Evolutionary conservation across 2,797 vertebrate genomes (phyloP).

Genomic region (Xyrichtys novacula): DNA sequence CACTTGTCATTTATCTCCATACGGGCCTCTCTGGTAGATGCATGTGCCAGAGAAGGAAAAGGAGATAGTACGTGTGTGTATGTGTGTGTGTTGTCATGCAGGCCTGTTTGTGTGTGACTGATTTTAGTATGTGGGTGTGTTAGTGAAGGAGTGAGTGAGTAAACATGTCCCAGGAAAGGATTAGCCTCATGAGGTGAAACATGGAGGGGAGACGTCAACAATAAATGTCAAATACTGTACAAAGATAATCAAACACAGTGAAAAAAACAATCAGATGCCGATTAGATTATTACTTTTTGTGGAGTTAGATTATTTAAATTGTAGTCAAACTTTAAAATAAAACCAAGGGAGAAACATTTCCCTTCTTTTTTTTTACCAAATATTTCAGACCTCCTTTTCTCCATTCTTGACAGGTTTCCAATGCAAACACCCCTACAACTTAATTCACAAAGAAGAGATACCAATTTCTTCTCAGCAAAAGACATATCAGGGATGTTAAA

Average conservation of each 20-base stretch:
- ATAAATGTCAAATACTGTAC: constrained; percentile 36
- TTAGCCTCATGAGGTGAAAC: constrained; percentile 45
- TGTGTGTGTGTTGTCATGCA: constrained; percentile 17
- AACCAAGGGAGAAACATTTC: not conserved
- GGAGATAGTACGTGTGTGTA: constrained; percentile 7
- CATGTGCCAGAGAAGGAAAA: constrained; percentile 43
- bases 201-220: constrained; percentile 30
- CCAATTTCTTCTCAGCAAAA: constrained; percentile 81
- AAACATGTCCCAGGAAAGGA: constrained; percentile 49
- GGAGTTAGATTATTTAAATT: constrained; percentile 13
- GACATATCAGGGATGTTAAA: constrained; percentile 83
- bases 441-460: constrained; percentile 81
- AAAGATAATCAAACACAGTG: constrained; percentile 32
- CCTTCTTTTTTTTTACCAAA: constrained; percentile 20
- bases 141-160: constrained; percentile 37
- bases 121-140: constrained; percentile 8
- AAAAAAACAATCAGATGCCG: constrained; percentile 14
- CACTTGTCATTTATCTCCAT: constrained; percentile 64
- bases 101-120: constrained; percentile 1
- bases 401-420: constrained; percentile 44
- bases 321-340: constrained; percentile 10
- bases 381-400: constrained; percentile 38
- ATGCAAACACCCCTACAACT: constrained; percentile 78
- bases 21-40: constrained; percentile 46
- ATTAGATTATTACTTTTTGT: constrained; percentile 28